Evolutionary conservation across 2,113 vertebrate species (phyloP), one percentile per base, ranked within the genome.

Genomic region (Mixornis gularis): DNA sequence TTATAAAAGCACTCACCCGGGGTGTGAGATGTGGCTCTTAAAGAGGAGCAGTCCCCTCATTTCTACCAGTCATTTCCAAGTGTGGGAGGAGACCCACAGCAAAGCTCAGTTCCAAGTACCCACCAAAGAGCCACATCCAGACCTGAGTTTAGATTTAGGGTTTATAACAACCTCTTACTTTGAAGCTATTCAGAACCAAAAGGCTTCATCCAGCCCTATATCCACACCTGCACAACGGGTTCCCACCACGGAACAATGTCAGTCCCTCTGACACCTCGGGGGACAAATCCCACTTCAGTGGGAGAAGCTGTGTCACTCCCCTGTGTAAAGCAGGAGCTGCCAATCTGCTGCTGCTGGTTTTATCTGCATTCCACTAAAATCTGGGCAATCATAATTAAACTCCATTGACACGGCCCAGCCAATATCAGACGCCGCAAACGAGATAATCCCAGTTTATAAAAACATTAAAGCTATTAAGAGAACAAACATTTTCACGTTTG

Each of bases 391-490:
- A 21, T 17, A 69, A 74, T 76, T 70, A 81, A 89, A 63, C 63
- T 41, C 73, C 84, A 21, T 2, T 29, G 71, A 29, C 52, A 32
- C 5, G 2, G 65, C 48, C 38, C 66, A 56, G 63, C 68, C 46
- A 10, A 30, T 7, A 8, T 27, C 90, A 60, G 24, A 69, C 0
- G 0, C 1, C 18, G 46, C 26, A 48, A 79, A 78, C 10, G 22
- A 29, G 8, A 41, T 32, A 38, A 87, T 52, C 55, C 43, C 20
- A 8, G 36, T 77, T 89, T 56, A 83, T 63, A 85, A 79, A 95
- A 85, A 56, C 66, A 79, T 79, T 85, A 79, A 63, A 89, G 63
- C 55, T 79, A 63, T 69, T 91, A 82, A 51, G 41, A 79, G 46
- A 70, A 80, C 40, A 88, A 90, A 80, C 34, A 32, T 62, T 81